These are phyloP conservation scores for Poecilia gillii DNA, from an alignment of 2,797 vertebrate genomes.

Conservation along the genomic window DNA sequence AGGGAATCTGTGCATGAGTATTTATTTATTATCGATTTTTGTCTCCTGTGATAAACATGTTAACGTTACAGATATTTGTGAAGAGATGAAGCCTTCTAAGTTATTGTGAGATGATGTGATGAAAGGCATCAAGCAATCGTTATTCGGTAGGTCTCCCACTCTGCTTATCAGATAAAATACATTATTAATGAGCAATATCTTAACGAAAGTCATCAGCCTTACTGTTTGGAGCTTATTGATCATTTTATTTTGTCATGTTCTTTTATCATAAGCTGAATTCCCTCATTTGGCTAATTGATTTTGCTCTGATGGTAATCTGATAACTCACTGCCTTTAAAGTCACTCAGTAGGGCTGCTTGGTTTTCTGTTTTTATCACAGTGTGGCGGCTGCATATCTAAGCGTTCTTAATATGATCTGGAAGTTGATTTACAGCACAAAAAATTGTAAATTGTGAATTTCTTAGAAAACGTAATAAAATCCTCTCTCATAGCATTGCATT, in stretches of 20 bases:
- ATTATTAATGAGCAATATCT: slow-evolving; percentile 74
- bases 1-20: slow-evolving; percentile 86
- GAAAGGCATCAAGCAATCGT: slow-evolving; percentile 70
- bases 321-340: slow-evolving; percentile 37
- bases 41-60: slow-evolving; percentile 81
- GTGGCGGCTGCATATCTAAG: slow-evolving; percentile 31
- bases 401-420: slow-evolving; percentile 25
- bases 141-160: slow-evolving; percentile 62
- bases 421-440: slow-evolving; percentile 43
- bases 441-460: not conserved
- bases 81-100: slow-evolving; percentile 83
- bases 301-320: slow-evolving; percentile 49
- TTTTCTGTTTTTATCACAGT: slow-evolving; percentile 34
- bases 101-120: slow-evolving; percentile 77
- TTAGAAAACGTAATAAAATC: slow-evolving; percentile 19
- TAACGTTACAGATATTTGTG: slow-evolving; percentile 92
- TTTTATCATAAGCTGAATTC: slow-evolving; percentile 58
- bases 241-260: slow-evolving; percentile 59
- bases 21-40: slow-evolving; percentile 98
- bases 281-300: slow-evolving; percentile 66
- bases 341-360: slow-evolving; percentile 21
- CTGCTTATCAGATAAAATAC: slow-evolving; percentile 74
- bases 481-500: not conserved
- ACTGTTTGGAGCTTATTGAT: slow-evolving; percentile 59
- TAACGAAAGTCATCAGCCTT: slow-evolving; percentile 60